These are phyloP conservation scores for Saccostrea cuccullata DNA, from an alignment of 1,140 invertebrate genomes.

Conservation along the genomic window DNA sequence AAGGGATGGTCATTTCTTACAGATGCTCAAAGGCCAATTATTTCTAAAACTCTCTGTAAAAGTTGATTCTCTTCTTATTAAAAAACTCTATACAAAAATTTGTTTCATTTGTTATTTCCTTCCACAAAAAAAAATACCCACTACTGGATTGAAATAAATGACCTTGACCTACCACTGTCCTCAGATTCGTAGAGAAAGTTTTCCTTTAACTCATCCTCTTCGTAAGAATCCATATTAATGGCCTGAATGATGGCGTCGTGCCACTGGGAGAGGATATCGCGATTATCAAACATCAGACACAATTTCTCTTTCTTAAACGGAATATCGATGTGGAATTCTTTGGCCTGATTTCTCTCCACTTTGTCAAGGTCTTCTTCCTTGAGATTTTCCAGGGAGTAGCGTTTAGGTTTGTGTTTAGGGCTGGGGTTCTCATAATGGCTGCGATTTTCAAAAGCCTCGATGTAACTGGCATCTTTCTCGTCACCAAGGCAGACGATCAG, in stretches of 20 bases:
- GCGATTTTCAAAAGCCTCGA: neutral
- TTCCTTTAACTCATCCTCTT: conserved; percentile 25
- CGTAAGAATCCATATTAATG: neutral
- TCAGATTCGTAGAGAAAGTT: conserved; percentile 23
- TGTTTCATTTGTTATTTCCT: no score
- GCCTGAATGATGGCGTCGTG: conserved; percentile 19
- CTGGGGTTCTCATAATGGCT: conserved; percentile 12
- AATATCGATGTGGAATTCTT: conserved; percentile 13
- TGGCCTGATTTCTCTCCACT: conserved; percentile 18
- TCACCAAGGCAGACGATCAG: neutral
- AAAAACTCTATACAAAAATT: no score
- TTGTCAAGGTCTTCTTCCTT: conserved; percentile 4
- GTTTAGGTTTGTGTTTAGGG: conserved; percentile 16
- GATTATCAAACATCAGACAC: conserved; percentile 13
- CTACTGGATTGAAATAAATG: neutral
- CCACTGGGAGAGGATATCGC: neutral
- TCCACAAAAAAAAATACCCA: no score
- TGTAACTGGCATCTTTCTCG: neutral
- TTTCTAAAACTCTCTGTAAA: no score
- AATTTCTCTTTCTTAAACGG: conserved; percentile 30
- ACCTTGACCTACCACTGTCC: conserved; percentile 7
- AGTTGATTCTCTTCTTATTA: no score
- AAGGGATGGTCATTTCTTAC: no score
- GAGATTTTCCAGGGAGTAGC: neutral
- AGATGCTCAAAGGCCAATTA: no score